A percentile compares a stretch with the other conserved stretches of the same genome.
Evolutionary conservation across 2,888 invertebrate genomes (phyloP).

Genomic region (Chymomyza caudatula): DNA sequence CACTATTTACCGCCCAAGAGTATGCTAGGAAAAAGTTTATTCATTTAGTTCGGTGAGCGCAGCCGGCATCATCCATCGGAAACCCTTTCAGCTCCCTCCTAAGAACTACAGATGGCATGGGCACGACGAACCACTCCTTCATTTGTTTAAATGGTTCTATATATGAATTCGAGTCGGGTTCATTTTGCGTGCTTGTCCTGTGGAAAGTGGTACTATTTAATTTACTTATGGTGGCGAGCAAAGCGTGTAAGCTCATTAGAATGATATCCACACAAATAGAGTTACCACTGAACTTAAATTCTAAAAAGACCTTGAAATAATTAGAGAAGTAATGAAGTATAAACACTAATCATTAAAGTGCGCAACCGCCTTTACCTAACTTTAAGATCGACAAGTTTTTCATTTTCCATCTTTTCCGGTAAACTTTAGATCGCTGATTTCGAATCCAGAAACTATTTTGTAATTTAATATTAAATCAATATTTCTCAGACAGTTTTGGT

Average conservation of each 20-base stretch:
- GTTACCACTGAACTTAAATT: slow-evolving; percentile 7
- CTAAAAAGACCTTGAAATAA: neutral
- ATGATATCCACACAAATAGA: slow-evolving; percentile 33
- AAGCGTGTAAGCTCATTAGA: slow-evolving; percentile 55
- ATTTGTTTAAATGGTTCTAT: neutral
- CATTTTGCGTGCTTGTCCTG: slow-evolving; percentile 46
- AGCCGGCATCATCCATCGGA: slow-evolving; percentile 45
- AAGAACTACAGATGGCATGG: neutral
- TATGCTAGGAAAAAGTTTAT: slow-evolving; percentile 69
- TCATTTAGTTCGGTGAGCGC: slow-evolving; percentile 67
- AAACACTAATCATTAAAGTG: neutral
- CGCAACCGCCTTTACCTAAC: neutral
- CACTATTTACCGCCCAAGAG: slow-evolving; percentile 71
- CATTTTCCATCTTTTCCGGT: too few species aligned
- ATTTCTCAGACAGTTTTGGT: too few species aligned
- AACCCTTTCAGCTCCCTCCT: slow-evolving; percentile 1
- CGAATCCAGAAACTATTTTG: too few species aligned
- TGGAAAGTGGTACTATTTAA: slow-evolving; percentile 55
- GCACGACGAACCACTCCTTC: neutral
- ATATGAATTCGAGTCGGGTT: slow-evolving; percentile 36
- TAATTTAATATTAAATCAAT: too few species aligned
- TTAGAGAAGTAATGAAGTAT: neutral
- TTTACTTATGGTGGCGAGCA: slow-evolving; percentile 48
- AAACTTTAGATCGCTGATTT: too few species aligned
- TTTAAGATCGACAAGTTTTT: neutral